Evolutionary conservation across 2,113 vertebrate species (phyloP).

Genomic region (Microcebus jonahi): DNA sequence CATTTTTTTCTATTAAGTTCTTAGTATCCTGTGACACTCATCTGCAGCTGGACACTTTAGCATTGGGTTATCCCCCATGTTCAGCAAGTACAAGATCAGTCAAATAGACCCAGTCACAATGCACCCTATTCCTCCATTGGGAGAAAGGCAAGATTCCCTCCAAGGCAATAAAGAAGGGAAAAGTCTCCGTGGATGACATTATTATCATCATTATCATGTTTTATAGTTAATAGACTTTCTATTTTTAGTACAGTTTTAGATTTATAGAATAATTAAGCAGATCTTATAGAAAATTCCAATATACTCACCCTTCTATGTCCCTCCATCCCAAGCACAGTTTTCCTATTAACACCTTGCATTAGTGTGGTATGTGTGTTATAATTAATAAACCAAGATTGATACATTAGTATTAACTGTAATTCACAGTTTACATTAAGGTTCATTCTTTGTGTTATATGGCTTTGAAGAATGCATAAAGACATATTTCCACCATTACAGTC

Average conservation of each 20-base stretch:
- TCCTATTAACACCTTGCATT: background rate
- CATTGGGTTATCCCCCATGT: fast-evolving
- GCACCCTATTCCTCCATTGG: background rate
- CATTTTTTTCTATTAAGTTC: background rate
- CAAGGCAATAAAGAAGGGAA: background rate
- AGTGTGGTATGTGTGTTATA: background rate
- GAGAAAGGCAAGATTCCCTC: background rate
- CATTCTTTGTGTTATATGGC: background rate
- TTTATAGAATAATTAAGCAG: background rate
- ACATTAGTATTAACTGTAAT: background rate
- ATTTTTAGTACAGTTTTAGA: background rate
- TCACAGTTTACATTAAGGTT: background rate
- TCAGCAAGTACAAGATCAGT: background rate
- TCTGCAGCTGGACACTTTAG: background rate
- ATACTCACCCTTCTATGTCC: background rate
- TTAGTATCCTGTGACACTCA: background rate
- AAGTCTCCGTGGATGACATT: background rate
- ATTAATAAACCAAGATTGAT: background rate
- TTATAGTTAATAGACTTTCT: background rate
- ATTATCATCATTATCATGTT: background rate
- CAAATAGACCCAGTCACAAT: background rate
- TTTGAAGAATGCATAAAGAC: background rate
- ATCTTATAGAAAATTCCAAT: background rate
- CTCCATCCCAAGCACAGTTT: background rate
- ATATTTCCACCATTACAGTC: background rate